Evolutionary conservation across 64 coral and sea anemone species (phyloP), one percentile per base, ranked within the genome.

Genomic region (Catalaphyllia jardinei): DNA sequence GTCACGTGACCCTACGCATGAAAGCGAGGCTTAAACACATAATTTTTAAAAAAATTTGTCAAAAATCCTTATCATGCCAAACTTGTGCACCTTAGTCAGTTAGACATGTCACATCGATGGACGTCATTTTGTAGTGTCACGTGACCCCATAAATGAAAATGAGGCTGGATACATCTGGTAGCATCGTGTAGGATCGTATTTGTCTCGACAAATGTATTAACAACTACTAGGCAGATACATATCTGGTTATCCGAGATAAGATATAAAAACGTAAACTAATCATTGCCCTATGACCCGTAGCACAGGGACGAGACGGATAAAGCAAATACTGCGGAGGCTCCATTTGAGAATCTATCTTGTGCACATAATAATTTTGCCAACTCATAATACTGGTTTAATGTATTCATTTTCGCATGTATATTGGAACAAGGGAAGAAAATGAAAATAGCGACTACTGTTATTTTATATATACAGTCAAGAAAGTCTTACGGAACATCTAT

Each of bases 51-150:
- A 54, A 89, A 65, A 89, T 89, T 89, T 89, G 87, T 89, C 87
- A 91, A 91, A 89, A 82, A 91, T 89, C 87, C 87, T 80, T 90
- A 90, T 80, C 88, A 90, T 82, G 88, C 46, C 88, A 90, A 91
- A 91, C 87, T 79, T 89, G 87, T 75, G 71, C 61, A 89, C 75
- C 75, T 89, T 89, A 79, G 87, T 89, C 61, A 90, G 77, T 90
- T 82, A 90, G 77, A 90, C 88, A 90, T 82, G 77, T 90, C 71
- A 77, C 77, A 90, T 80, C 77, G 77, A 80, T 90, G 82, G 76
- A 63, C 82, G 65, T 63, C 88, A 90, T 77, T 90, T 90, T 80
- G 77, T 82, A 73, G 63, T 82, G 88, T 82, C 78, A 90, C 88
- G 49, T 90, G 77, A 90, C 78, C 88, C 63, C 77, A 90, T 90